Percentiles rank a stretch among this genome's conserved stretches.
Conservation (phyloP, 2,888 invertebrate species). For the Ecliptopera silaceata region DNA sequence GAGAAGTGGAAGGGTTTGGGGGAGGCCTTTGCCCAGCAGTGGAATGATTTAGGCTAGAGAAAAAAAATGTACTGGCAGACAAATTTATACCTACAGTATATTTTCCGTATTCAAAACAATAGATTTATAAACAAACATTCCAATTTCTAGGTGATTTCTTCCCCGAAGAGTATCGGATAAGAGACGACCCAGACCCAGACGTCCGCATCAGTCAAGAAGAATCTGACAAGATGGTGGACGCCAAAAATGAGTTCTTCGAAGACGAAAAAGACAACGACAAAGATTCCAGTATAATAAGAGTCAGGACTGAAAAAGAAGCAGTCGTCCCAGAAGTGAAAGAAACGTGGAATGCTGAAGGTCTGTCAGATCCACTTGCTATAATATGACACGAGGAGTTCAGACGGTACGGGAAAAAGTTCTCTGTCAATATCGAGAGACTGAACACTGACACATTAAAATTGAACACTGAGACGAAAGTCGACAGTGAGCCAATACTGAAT, state of each 20-base stretch:
- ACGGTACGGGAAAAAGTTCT: slow-evolving; percentile 46
- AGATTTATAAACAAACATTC: neutral
- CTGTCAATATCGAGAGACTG: slow-evolving; percentile 32
- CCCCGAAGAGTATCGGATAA: slow-evolving; percentile 87
- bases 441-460: slow-evolving; percentile 20
- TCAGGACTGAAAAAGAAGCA: slow-evolving; percentile 67
- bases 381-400: slow-evolving; percentile 56
- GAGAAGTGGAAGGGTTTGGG: too few species aligned
- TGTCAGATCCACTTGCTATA: slow-evolving; percentile 60
- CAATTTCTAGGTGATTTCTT: slow-evolving; percentile 85
- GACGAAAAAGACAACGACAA: slow-evolving; percentile 95
- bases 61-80: too few species aligned
- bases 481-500: neutral
- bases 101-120: too few species aligned
- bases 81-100: too few species aligned
- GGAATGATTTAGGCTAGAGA: too few species aligned
- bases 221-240: slow-evolving; percentile 91
- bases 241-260: slow-evolving; percentile 94
- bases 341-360: slow-evolving; percentile 66
- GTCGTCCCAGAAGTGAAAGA: slow-evolving; percentile 66
- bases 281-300: slow-evolving; percentile 8
- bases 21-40: too few species aligned
- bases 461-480: slow-evolving; percentile 9
- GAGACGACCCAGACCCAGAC: slow-evolving; percentile 93
- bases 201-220: slow-evolving; percentile 89